These are phyloP conservation scores for Solenopsis invicta DNA, from an alignment of 1,140 invertebrate genomes.

Conservation along the genomic window DNA sequence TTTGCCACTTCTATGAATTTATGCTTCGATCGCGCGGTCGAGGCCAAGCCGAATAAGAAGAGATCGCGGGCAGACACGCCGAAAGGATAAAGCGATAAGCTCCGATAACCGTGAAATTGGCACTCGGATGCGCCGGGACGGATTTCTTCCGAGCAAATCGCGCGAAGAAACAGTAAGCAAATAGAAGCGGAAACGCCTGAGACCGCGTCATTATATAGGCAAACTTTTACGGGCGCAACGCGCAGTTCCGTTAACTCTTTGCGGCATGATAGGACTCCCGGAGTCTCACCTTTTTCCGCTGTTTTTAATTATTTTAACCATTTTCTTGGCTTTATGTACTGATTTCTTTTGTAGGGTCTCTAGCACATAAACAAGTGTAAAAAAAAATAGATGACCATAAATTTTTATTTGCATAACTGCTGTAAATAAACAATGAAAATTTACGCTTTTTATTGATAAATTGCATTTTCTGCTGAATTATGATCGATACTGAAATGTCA, in stretches of 20 bases:
- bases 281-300: too few relatives aligned
- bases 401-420: too few relatives aligned
- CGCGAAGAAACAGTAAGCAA: conserved; percentile 55
- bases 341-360: too few relatives aligned
- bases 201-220: neutral
- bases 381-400: too few relatives aligned
- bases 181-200: conserved; percentile 48
- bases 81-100: conserved; percentile 63
- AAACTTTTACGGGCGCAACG: neutral
- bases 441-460: too few relatives aligned
- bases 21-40: conserved; percentile 31
- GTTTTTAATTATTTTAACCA: too few relatives aligned
- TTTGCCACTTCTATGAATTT: conserved; percentile 61
- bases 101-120: conserved; percentile 74
- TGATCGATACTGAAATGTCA: too few relatives aligned
- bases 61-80: conserved; percentile 55
- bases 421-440: too few relatives aligned
- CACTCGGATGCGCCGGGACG: conserved; percentile 59
- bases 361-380: too few relatives aligned
- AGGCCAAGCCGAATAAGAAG: neutral
- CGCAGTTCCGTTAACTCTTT: neutral
- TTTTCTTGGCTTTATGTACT: too few relatives aligned
- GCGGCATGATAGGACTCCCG: neutral
- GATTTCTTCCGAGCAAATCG: conserved; percentile 34
- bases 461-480: too few relatives aligned